A percentile compares a stretch with the other conserved stretches of the same genome.
These are phyloP conservation scores for Xanthia togata DNA, from an alignment of 2,888 invertebrate species.

Conservation along the genomic window DNA sequence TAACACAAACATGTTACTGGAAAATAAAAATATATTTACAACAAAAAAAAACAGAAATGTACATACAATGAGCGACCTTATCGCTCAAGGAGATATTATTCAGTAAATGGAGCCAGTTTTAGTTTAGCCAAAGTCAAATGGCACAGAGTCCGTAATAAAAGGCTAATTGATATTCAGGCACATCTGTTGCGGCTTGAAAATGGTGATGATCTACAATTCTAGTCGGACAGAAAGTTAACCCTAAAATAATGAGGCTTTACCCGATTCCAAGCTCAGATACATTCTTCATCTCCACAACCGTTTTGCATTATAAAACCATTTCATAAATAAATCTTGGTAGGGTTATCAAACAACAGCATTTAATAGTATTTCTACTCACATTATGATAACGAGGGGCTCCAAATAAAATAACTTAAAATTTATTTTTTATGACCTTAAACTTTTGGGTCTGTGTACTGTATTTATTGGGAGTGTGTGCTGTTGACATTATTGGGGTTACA, in stretches of 20 bases:
- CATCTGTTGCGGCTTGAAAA: conserved; percentile 39
- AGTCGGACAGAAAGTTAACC: conserved; percentile 25
- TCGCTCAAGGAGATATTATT: neutral
- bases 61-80: neutral
- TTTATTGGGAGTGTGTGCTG: conserved; percentile 60
- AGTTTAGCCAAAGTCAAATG: neutral
- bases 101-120: neutral
- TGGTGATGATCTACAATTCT: conserved; percentile 22
- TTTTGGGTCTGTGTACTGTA: conserved; percentile 66
- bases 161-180: conserved; percentile 34
- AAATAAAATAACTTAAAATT: conserved; percentile 68
- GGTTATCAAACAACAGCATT: conserved; percentile 50
- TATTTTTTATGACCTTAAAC: conserved; percentile 67
- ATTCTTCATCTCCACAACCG: neutral
- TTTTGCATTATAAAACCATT: conserved; percentile 34
- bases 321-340: conserved; percentile 39
- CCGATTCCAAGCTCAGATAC: neutral
- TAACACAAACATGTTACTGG: neutral
- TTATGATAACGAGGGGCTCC: conserved; percentile 60
- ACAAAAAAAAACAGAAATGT: neutral
- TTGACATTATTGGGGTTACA: conserved; percentile 17
- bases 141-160: conserved; percentile 21
- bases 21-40: neutral
- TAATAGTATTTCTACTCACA: conserved; percentile 59
- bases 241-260: conserved; percentile 15